Evolutionary conservation across 1,140 invertebrate genomes (phyloP).

Genomic region (Delia radicum): DNA sequence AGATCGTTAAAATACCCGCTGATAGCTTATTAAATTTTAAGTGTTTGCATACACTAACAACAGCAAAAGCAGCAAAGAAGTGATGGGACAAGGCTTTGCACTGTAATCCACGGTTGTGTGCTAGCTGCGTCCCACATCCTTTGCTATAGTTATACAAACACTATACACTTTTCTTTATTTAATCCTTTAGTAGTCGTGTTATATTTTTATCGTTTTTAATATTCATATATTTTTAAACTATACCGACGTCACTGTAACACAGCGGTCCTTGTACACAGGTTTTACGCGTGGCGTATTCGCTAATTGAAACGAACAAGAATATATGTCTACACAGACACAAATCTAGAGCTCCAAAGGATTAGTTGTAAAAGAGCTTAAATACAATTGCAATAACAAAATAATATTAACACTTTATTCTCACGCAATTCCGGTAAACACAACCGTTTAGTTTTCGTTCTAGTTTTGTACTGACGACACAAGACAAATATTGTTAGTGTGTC

Average conservation of each 20-base stretch:
- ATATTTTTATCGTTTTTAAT: no score
- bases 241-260: neutral
- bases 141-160: neutral
- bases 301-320: neutral
- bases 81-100: neutral
- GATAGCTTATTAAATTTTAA: slow-evolving; percentile 17
- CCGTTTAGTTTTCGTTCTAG: slow-evolving; percentile 11
- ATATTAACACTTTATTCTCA: neutral
- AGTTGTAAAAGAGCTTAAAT: neutral
- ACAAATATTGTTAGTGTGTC: neutral
- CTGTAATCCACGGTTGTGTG: slow-evolving; percentile 18
- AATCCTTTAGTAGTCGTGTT: neutral
- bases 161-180: neutral
- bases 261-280: neutral
- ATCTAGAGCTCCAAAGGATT: neutral
- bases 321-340: no score
- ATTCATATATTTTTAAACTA: neutral
- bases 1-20: slow-evolving; percentile 3
- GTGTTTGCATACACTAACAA: neutral
- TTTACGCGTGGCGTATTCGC: neutral
- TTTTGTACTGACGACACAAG: slow-evolving; percentile 4
- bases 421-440: neutral
- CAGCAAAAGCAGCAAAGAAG: neutral
- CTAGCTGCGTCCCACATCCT: neutral
- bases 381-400: neutral